A percentile compares a stretch with the other conserved stretches of the same genome.
Evolutionary conservation across 2,113 vertebrate genomes (phyloP).

Genomic region (Colinus virginianus): DNA sequence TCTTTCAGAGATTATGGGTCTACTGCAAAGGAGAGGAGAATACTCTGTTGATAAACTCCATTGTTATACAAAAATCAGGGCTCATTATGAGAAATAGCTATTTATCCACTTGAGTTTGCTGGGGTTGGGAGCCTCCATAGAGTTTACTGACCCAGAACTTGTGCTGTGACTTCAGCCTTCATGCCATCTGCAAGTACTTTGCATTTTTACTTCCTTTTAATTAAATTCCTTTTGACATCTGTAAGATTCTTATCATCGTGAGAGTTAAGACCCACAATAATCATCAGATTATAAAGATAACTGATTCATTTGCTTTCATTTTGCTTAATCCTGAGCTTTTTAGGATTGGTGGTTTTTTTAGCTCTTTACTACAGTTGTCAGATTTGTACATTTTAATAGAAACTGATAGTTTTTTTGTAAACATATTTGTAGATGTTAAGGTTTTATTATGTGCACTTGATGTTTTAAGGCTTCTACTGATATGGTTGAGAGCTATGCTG

Average conservation of each 20-base stretch:
- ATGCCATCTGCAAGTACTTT: background rate
- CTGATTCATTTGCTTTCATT: background rate
- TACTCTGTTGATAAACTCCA: background rate
- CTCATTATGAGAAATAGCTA: background rate
- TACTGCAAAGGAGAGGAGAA: background rate
- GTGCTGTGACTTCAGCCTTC: background rate
- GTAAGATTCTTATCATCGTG: rapidly evolving
- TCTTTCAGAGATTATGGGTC: background rate
- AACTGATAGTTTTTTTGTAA: background rate
- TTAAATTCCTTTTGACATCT: background rate
- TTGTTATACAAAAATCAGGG: background rate
- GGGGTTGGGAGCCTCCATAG: background rate
- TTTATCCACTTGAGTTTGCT: background rate
- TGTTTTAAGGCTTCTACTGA: background rate
- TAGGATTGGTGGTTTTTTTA: background rate
- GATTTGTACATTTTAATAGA: background rate
- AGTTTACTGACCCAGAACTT: background rate
- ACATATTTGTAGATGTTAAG: background rate
- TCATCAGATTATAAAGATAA: background rate
- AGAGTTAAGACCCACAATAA: background rate
- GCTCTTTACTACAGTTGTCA: background rate
- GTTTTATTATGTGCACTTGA: background rate
- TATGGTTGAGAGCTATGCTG: background rate
- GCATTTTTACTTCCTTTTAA: background rate
- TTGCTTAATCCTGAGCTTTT: background rate